Conservation (phyloP, 2,888 invertebrate genomes). For the Oligia fasciuncula region DNA sequence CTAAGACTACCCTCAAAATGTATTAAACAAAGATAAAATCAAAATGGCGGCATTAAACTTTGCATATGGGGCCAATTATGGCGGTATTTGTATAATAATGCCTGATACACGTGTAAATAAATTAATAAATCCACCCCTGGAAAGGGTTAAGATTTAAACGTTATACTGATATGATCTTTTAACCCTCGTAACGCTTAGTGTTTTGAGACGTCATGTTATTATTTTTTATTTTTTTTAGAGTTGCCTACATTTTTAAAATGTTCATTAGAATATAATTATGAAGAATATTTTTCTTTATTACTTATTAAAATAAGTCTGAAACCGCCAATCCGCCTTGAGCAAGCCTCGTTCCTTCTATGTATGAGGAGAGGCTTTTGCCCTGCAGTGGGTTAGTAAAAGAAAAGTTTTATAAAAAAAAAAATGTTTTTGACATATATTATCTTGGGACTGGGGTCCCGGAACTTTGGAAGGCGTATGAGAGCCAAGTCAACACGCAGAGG, state of each 20-base stretch:
- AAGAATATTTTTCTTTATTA: background rate
- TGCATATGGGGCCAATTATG: conserved; percentile 88
- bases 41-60: conserved; percentile 82
- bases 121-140: conserved; percentile 87
- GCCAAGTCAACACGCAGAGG: too few species aligned
- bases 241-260: background rate
- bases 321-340: too few species aligned
- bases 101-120: conserved; percentile 86
- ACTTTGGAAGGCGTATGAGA: too few species aligned
- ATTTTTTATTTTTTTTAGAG: background rate
- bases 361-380: too few species aligned
- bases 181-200: conserved; percentile 72
- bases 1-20: conserved; percentile 76
- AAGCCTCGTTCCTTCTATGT: too few species aligned
- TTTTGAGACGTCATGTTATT: conserved; percentile 45
- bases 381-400: too few species aligned
- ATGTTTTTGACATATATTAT: too few species aligned
- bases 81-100: conserved; percentile 82
- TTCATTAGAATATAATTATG: background rate
- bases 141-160: conserved; percentile 86
- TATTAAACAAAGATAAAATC: conserved; percentile 85
- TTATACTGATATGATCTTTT: conserved; percentile 77
- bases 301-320: too few species aligned
- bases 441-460: too few species aligned
- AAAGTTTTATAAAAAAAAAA: too few species aligned